Percentiles rank a stretch among this genome's conserved stretches.
Evolutionary conservation across 1,140 invertebrate genomes (phyloP).

Genomic region (Lerema accius): DNA sequence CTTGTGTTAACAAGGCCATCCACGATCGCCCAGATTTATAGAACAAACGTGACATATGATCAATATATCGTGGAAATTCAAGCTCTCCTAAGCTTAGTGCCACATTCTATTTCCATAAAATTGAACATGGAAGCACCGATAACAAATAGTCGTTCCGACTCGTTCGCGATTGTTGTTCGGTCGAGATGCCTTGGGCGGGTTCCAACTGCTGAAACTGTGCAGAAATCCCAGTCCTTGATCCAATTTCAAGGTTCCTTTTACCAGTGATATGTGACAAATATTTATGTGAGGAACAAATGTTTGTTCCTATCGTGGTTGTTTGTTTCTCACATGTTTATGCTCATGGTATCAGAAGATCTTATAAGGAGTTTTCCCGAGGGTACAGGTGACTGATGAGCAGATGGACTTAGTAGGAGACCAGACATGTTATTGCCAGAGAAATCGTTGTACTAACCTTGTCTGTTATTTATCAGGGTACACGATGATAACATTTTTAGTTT

Average conservation of each 20-base stretch:
- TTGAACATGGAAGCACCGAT: neutral
- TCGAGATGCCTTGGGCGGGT: slow-evolving; percentile 8
- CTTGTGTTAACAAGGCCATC: slow-evolving; percentile 11
- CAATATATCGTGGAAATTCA: slow-evolving; percentile 20
- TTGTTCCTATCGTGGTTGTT: no score
- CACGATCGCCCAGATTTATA: slow-evolving; percentile 20
- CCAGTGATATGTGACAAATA: neutral
- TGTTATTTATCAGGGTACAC: no score
- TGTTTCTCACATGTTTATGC: no score
- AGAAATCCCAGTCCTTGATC: neutral
- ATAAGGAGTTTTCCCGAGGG: no score
- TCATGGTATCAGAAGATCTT: no score
- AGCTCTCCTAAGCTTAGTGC: slow-evolving; percentile 7
- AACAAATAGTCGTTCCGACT: neutral
- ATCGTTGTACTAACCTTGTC: no score
- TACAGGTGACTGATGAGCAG: no score
- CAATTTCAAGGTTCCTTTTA: neutral
- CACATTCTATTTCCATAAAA: slow-evolving; percentile 18
- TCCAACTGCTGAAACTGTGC: slow-evolving; percentile 5
- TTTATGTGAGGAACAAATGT: no score
- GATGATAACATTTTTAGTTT: no score
- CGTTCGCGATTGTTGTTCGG: neutral
- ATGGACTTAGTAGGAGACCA: no score
- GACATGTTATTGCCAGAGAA: no score
- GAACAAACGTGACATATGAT: slow-evolving; percentile 23